Base-by-base conservation (phyloP, 2,113 vertebrate genomes). In the Pseudorhombus dupliciocellatus region DNA sequence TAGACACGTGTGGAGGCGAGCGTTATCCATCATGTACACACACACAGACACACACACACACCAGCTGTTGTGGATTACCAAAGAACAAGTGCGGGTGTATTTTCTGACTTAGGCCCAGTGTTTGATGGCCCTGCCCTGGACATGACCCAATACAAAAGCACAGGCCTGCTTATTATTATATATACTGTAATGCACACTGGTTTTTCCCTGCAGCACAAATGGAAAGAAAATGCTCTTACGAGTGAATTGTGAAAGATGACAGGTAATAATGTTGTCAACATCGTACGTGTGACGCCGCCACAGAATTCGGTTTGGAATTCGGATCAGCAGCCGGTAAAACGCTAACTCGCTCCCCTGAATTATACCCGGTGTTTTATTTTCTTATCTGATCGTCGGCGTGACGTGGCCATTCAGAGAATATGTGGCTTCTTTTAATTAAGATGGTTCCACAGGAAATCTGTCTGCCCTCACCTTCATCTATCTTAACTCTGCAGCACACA, bases 1-100 rank as follows among this genome's bases (percentile, higher is more conserved):
- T 4, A 84, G 73, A 73, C 75, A 77, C 50, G 2, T 58, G 60
- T 31, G 30, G 25, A 44, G 73, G 66, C 48, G 58, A 61, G 76
- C 57, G 42, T 71, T 62, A 80, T 83, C 85, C 74, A 67, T 73
- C 50, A 72, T 57, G 51, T 66, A 80, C 74, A 53, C 34, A 57
- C 67, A 75, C 79, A 56, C 28, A 70, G 44, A 60, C 70, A 55
- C 7, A 8, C 25, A 46, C 18, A 83, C 77, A 70, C 60, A 59
- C 84, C 89, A 93, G 89, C 88, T 93, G 91, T 80, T 89, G 73
- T 84, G 87, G 87, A 92, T 92, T 91, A 92, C 37, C 58, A 76
- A 83, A 82, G 78, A 72, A 84, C 80, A 83, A 89, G 79, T 42
- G 54, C 50, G 16, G 66, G 55, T 62, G 66, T 86, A 66, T 86